A percentile compares a stretch with the other conserved stretches of the same genome.
phyloP scores from a whole-genome alignment of 2,113 vertebrate genomes.

The Andinoacara biseriatus region DNA sequence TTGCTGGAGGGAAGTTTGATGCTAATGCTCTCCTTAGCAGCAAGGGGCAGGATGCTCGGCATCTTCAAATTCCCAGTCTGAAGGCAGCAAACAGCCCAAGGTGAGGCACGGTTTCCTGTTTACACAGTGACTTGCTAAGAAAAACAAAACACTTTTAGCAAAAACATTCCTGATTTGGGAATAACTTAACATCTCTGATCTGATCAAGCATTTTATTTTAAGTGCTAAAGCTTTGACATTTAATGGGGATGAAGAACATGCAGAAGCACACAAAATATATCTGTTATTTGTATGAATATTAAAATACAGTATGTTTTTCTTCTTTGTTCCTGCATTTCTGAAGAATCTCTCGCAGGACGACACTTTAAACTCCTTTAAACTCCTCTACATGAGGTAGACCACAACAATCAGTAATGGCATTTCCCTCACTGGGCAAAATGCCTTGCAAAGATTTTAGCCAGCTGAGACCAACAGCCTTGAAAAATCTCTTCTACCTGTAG shows the following conservation, averaged over 20 bases:
- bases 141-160: slow-evolving; percentile 5
- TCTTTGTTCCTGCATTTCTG: neutral
- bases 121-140: slow-evolving; percentile 10
- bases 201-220: neutral
- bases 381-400: neutral
- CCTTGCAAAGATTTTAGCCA: slow-evolving; percentile 13
- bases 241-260: neutral
- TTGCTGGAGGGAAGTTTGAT: slow-evolving; percentile 29
- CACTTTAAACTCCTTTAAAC: neutral
- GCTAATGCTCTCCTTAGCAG: slow-evolving; percentile 33
- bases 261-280: neutral
- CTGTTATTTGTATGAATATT: neutral
- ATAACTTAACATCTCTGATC: neutral
- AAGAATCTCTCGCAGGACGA: neutral
- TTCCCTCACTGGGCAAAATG: slow-evolving; percentile 20
- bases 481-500: neutral
- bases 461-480: neutral
- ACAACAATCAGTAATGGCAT: neutral
- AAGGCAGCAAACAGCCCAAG: slow-evolving; percentile 38
- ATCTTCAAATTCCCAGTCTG: slow-evolving; percentile 32
- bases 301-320: neutral
- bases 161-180: neutral
- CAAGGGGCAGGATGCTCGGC: slow-evolving; percentile 30
- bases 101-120: slow-evolving; percentile 21
- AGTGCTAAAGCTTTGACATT: neutral